Evolutionary conservation across 2,113 vertebrate genomes (phyloP).

Genomic region (Oxygymnocypris stewartii): DNA sequence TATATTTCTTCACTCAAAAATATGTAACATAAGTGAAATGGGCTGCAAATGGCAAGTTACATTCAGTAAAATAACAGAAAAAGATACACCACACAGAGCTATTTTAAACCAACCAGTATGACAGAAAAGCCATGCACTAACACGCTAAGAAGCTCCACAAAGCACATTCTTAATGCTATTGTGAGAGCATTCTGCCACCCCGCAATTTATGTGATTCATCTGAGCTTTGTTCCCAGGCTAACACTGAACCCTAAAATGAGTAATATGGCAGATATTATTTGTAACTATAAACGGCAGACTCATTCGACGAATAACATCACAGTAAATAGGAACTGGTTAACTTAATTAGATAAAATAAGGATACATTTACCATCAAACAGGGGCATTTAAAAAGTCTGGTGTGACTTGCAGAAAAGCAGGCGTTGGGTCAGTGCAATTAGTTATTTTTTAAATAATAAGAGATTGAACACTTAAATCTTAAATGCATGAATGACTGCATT

Average conservation of each 20-base stretch:
- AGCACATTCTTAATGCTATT: neutral
- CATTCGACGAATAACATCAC: neutral
- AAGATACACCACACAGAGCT: neutral
- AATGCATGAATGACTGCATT: neutral
- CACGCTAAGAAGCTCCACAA: neutral
- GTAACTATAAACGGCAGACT: neutral
- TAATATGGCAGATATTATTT: neutral
- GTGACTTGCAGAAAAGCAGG: neutral
- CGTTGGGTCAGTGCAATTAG: neutral
- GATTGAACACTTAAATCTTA: neutral
- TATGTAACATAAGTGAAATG: neutral
- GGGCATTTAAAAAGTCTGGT: neutral
- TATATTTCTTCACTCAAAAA: neutral
- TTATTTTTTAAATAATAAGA: neutral
- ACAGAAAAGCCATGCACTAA: neutral
- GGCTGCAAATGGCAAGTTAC: neutral
- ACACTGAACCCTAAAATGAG: neutral
- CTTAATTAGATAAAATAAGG: conserved; percentile 8
- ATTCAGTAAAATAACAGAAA: neutral
- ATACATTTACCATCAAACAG: neutral
- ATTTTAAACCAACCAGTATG: neutral
- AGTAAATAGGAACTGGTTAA: neutral
- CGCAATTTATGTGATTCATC: conserved; percentile 5
- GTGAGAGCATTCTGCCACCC: neutral
- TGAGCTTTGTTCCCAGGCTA: conserved; percentile 5